Conservation (phyloP, 1,140 invertebrate genomes). For the Helicoverpa zea region DNA sequence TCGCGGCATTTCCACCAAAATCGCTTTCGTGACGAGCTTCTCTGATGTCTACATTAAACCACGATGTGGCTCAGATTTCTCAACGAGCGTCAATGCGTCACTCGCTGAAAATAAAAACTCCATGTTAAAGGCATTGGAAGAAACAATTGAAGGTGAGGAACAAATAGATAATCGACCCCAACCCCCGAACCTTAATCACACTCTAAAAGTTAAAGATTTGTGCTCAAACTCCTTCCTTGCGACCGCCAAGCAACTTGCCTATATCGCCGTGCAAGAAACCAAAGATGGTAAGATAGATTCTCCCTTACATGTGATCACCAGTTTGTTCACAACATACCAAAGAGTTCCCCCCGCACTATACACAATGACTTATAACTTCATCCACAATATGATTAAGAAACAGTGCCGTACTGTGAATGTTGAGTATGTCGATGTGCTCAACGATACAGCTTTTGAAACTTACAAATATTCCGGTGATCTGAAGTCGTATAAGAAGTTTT, state of each 20-base stretch:
- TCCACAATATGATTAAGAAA: slow-evolving; percentile 57
- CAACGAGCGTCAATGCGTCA: slow-evolving; percentile 71
- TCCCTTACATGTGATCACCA: slow-evolving; percentile 55
- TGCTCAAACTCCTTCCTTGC: slow-evolving; percentile 67
- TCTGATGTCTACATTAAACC: slow-evolving; percentile 91
- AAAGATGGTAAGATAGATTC: slow-evolving; percentile 47
- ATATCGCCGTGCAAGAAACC: slow-evolving; percentile 59
- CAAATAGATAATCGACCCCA: slow-evolving; percentile 40
- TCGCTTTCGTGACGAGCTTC: slow-evolving; percentile 88
- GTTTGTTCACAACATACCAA: slow-evolving; percentile 65
- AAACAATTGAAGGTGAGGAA: slow-evolving; percentile 64
- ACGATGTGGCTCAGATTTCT: slow-evolving; percentile 85
- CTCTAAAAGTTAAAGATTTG: slow-evolving; percentile 73
- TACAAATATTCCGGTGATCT: slow-evolving; percentile 39
- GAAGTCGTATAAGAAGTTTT: slow-evolving; percentile 66
- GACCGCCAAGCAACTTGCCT: slow-evolving; percentile 71
- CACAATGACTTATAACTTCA: slow-evolving; percentile 52
- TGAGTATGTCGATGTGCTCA: slow-evolving; percentile 52
- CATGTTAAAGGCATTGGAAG: slow-evolving; percentile 78
- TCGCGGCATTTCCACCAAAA: slow-evolving; percentile 86
- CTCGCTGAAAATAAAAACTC: slow-evolving; percentile 82
- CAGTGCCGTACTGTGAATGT: slow-evolving; percentile 34
- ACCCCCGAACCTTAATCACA: slow-evolving; percentile 60
- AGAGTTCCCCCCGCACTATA: slow-evolving; percentile 62
- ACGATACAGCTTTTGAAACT: slow-evolving; percentile 57